A percentile compares a stretch with the other conserved stretches of the same genome.
Evolutionary conservation across 2,888 invertebrate genomes (phyloP).

Genomic region (Phorcus lineatus): DNA sequence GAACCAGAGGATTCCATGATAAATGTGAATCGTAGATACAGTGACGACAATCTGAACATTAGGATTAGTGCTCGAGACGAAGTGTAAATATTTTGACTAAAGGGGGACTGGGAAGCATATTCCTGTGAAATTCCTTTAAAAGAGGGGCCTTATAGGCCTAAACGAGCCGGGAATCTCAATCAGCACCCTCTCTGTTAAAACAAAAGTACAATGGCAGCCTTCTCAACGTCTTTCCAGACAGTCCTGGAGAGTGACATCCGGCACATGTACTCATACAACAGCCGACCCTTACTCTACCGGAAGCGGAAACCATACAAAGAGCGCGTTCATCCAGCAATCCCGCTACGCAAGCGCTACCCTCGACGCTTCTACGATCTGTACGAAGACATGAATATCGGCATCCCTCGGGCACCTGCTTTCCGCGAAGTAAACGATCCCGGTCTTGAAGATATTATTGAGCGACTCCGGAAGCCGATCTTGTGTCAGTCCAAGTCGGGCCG

Average conservation of each 20-base stretch:
- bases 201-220: slow-evolving; percentile 50
- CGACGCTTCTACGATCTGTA: slow-evolving; percentile 38
- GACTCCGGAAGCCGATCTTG: slow-evolving; percentile 54
- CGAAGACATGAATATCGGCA: slow-evolving; percentile 35
- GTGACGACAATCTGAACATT: too few relatives aligned
- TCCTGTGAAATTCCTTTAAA: too few relatives aligned
- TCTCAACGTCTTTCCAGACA: slow-evolving; percentile 56
- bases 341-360: slow-evolving; percentile 27
- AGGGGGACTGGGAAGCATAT: too few relatives aligned
- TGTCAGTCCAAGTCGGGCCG: slow-evolving; percentile 42
- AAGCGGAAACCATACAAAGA: background rate
- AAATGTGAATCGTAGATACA: too few relatives aligned
- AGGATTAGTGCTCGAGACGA: too few relatives aligned
- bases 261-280: slow-evolving; percentile 53
- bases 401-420: slow-evolving; percentile 66
- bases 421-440: slow-evolving; percentile 54
- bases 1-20: too few relatives aligned
- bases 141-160: too few relatives aligned
- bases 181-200: too few relatives aligned
- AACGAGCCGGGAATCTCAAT: too few relatives aligned
- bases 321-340: slow-evolving; percentile 25
- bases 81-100: too few relatives aligned
- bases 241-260: slow-evolving; percentile 56
- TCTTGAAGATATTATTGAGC: slow-evolving; percentile 48
- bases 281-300: background rate